Evolutionary conservation across 64 coral and sea anemone species (phyloP).

Genomic region (Orbicella faveolata): DNA sequence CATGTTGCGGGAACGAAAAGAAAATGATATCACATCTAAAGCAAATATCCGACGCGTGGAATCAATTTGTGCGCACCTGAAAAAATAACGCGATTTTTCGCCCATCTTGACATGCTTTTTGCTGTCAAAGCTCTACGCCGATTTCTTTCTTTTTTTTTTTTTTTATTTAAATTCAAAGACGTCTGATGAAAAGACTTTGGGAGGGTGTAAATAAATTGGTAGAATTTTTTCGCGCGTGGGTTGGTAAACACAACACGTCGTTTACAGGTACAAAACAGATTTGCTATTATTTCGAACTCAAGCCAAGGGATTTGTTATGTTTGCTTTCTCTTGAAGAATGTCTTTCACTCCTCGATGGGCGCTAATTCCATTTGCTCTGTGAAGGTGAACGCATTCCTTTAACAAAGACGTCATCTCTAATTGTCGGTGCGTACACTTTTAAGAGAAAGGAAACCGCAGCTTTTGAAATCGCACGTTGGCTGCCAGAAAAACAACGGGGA

Average conservation of each 20-base stretch:
- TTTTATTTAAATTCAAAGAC: neutral
- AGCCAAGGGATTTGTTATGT: slow-evolving; percentile 22
- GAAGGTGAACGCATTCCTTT: slow-evolving; percentile 18
- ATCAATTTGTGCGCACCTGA: slow-evolving; percentile 5
- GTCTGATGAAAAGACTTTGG: neutral
- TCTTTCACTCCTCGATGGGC: slow-evolving; percentile 17
- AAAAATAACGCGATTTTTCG: neutral
- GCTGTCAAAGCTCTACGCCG: neutral
- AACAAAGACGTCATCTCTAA: neutral
- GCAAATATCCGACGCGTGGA: neutral
- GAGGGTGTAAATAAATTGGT: slow-evolving; percentile 12
- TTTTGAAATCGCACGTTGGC: neutral
- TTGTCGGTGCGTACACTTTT: neutral
- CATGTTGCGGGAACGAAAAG: neutral
- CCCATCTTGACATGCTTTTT: neutral
- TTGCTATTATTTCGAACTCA: slow-evolving; percentile 19
- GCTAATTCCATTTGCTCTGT: slow-evolving; percentile 31
- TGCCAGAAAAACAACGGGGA: neutral
- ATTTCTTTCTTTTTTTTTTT: too few species aligned
- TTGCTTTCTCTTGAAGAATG: slow-evolving; percentile 25
- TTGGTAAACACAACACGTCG: slow-evolving; percentile 28
- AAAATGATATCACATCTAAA: neutral
- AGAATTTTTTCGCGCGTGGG: slow-evolving; percentile 36
- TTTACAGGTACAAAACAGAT: neutral
- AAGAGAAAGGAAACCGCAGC: slow-evolving; percentile 7